Base-by-base conservation (phyloP, 1,140 invertebrate species). In the Episyrphus balteatus region DNA sequence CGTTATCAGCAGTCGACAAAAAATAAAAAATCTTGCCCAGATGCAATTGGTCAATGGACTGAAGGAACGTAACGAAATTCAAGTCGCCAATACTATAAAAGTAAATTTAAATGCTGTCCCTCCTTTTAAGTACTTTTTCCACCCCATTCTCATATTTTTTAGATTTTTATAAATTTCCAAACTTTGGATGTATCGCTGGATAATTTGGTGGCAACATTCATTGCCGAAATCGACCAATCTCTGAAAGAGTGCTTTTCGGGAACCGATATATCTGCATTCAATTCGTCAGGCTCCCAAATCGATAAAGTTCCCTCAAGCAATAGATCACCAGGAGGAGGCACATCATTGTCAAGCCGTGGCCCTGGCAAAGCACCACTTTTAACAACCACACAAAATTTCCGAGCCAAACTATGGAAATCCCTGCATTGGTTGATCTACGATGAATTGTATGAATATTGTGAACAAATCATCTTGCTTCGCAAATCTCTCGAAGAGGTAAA, bases 381-480 rank as follows among this genome's bases (percentile, higher is more conserved):
- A 49, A 79, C 82, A 2, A 76, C 83, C 47, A 80, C 82, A 9
- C 77, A 83, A 56, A 77, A 80, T 54, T 83, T 88, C 55, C 68
- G 84, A 34, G 78, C 78, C 36, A 79, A 78, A 52, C 73, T 92
- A 31, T 90, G 87, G 86, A 77, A 78, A 50, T 84, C 82, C 54
- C 73, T 90, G 56, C 86, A 90, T 68, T 81, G 81, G 64, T 59
- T 86, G 17, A 81, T 86, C 60, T 82, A 86, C 52, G 78, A 82
- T 47, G 75, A 75, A 46, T 77, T 88, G 43, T 83, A 78, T 55
- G 74, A 74, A 38, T 74, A 77, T 44, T 86, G 82, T 69, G 72
- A 77, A 55, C 84, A 88, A 66, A 74, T 80, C 58, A 66, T 57
- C 72, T 30, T 71, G 49, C 55, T 77, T 10, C 61, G 66, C 34